Base-by-base conservation (phyloP, 2,888 invertebrate species). In the Drosophila sordidula region DNA sequence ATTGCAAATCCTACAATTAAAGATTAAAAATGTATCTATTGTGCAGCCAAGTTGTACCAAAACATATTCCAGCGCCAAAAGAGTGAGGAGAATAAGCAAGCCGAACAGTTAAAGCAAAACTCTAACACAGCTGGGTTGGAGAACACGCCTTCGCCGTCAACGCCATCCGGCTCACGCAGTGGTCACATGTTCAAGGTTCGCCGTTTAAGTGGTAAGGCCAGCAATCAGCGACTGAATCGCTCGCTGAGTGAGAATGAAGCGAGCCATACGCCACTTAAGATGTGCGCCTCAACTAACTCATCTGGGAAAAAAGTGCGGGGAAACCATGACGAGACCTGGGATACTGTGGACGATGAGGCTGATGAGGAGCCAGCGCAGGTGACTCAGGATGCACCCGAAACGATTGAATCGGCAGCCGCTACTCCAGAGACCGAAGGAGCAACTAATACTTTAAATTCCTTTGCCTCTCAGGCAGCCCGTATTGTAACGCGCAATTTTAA, bases 401-500 rank as follows among this genome's bases (percentile, higher is more conserved):
- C 49, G 11, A 47, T 45, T 18, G 73, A 62, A 16, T 3, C 6
- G 4, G 42, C 47, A 9, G 26, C 36, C 11, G n/a, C 18, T 2
- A 22, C 22, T 36, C n/a, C 42, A 26, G 54, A 45, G 5, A 25
- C 18, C 4, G 54, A 54, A 11, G 18, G 2, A 5, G 14, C 12
- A 5, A 54, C 22, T 6, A 77, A 18, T 29, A n/a, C 34, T 6
- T 8, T 50, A 14, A 72, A 25, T 14, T 44, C 44, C 11, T 54
- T 16, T 54, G 26, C 66, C 11, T 90, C 84, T 42, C 89, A 91
- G 39, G 89, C 90, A 18, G 90, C 91, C 0, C 89, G 87, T 25
- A 84, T 87, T 52, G 89, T 90, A 71, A 90, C 90, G 29, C 91
- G 91, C 44, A 85, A 88, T 65, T 86, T 85, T 12, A 91, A 90